Evolutionary conservation across 1,140 invertebrate species (phyloP).

Genomic region (Tetranychus urticae): DNA sequence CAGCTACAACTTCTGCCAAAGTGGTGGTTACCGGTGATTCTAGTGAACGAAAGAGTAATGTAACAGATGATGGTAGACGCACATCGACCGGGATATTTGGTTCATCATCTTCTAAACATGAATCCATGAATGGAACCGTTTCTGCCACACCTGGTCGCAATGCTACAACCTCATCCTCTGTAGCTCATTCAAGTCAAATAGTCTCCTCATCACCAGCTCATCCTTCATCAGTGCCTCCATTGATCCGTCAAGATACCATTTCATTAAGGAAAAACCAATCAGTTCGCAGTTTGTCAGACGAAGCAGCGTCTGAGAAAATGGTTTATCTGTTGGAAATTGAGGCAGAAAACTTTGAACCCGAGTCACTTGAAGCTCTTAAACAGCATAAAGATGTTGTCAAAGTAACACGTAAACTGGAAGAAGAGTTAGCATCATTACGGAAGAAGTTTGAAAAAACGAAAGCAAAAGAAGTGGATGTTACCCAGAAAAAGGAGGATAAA

Average conservation of each 20-base stretch:
- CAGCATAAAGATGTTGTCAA: slow-evolving; percentile 56
- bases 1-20: not conserved
- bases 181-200: not conserved
- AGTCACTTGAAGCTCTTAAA: slow-evolving; percentile 50
- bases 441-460: slow-evolving; percentile 61
- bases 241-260: slow-evolving; percentile 11
- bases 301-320: slow-evolving; percentile 6
- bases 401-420: slow-evolving; percentile 53
- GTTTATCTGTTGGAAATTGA: slow-evolving; percentile 11
- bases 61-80: not conserved
- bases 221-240: not conserved
- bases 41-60: slow-evolving; percentile 3
- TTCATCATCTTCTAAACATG: not conserved
- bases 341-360: slow-evolving; percentile 24
- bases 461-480: slow-evolving; percentile 12
- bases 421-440: slow-evolving; percentile 53
- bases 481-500: slow-evolving; percentile 17
- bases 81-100: not conserved
- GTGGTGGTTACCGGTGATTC: not conserved
- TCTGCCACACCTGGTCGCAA: not conserved
- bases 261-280: slow-evolving; percentile 8
- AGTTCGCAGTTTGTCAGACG: slow-evolving; percentile 9
- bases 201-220: slow-evolving; percentile 4
- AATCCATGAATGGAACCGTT: slow-evolving; percentile 11
- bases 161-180: slow-evolving; percentile 2